A percentile compares a stretch with the other conserved stretches of the same genome.
Evolutionary conservation across 2,888 invertebrate species (phyloP).

Genomic region (Lagria hirta): DNA sequence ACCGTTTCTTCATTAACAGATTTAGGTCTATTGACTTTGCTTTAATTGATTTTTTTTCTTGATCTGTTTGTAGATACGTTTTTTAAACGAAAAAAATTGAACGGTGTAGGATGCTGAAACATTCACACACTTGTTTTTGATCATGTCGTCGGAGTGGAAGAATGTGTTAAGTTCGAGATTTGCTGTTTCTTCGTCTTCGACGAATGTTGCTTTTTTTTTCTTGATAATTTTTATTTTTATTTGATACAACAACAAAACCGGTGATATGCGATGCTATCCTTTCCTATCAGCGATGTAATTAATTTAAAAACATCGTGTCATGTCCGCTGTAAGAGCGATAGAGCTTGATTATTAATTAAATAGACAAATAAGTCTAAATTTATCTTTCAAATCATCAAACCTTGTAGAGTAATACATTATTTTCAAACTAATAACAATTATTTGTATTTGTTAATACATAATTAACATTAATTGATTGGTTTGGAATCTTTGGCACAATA

Average conservation of each 20-base stretch:
- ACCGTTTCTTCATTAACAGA: not conserved
- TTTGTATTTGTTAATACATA: no score
- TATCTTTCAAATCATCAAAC: no score
- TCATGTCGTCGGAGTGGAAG: slow-evolving; percentile 13
- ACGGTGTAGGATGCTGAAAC: slow-evolving; percentile 4
- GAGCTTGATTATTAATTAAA: slow-evolving; percentile 24
- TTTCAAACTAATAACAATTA: no score
- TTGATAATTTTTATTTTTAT: slow-evolving; percentile 4
- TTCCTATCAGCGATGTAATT: slow-evolving; percentile 18
- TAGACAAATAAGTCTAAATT: no score
- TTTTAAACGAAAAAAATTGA: not conserved
- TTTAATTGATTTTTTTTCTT: no score
- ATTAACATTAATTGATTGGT: no score
- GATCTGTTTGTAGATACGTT: slow-evolving; percentile 1
- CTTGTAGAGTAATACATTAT: no score
- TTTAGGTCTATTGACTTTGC: slow-evolving; percentile 10
- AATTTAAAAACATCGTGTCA: slow-evolving; percentile 25
- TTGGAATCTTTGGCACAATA: no score
- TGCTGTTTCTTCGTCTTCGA: slow-evolving; percentile 10
- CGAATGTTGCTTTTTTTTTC: slow-evolving; percentile 14
- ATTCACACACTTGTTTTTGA: slow-evolving; percentile 1
- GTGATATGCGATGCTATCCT: slow-evolving; percentile 26
- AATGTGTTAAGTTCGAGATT: slow-evolving; percentile 7
- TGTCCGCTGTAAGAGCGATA: slow-evolving; percentile 16
- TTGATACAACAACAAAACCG: slow-evolving; percentile 20